Conservation (phyloP, 64 coral and sea anemone genomes). For the Anthopleura sola region DNA sequence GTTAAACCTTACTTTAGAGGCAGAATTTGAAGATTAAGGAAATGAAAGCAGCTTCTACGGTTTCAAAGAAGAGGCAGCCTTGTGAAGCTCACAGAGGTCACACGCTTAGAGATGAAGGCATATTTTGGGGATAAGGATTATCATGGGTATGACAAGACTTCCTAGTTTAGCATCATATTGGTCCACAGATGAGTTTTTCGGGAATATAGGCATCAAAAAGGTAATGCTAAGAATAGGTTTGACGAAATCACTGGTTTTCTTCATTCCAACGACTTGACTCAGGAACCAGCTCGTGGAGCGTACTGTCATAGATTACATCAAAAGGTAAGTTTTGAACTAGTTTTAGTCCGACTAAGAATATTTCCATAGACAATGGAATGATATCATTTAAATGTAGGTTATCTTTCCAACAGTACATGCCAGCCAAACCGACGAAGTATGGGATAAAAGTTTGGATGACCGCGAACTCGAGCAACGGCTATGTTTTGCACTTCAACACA, state of each 20-base stretch:
- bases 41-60: not conserved
- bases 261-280: slow-evolving; percentile 31
- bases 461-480: slow-evolving; percentile 25
- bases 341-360: slow-evolving; percentile 27
- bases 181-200: slow-evolving; percentile 37
- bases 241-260: slow-evolving; percentile 31
- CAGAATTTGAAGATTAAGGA: slow-evolving; percentile 9
- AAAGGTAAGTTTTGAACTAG: slow-evolving; percentile 21
- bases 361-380: slow-evolving; percentile 44
- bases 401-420: slow-evolving; percentile 36
- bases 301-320: slow-evolving; percentile 26
- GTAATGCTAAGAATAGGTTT: slow-evolving; percentile 52
- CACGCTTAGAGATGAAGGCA: not conserved
- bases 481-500: slow-evolving; percentile 36
- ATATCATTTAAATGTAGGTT: slow-evolving; percentile 43
- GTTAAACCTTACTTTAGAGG: not conserved
- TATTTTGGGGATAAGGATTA: slow-evolving; percentile 4
- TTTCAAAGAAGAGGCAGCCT: not conserved
- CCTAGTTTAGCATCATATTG: slow-evolving; percentile 50
- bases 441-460: slow-evolving; percentile 64
- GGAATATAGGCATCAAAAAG: slow-evolving; percentile 27
- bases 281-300: slow-evolving; percentile 18
- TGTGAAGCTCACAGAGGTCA: not conserved
- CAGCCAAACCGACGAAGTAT: slow-evolving; percentile 47
- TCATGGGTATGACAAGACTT: slow-evolving; percentile 1